Evolutionary conservation across 2,888 invertebrate species (phyloP).

Genomic region (Lycophotia porphyrea): DNA sequence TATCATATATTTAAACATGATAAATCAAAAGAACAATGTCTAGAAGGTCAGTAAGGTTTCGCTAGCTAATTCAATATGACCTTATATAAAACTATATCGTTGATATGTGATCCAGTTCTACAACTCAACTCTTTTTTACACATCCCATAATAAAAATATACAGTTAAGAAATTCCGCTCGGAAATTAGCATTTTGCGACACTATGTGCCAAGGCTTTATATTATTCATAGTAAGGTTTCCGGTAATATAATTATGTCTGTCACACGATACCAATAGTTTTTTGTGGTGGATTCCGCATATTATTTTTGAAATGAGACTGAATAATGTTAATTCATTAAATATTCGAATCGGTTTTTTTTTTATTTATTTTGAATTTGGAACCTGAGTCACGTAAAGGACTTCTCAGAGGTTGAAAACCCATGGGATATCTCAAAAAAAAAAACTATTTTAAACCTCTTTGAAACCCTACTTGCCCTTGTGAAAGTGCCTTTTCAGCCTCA

Average conservation of each 20-base stretch:
- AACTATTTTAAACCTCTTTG: no score
- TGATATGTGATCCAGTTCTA: slow-evolving; percentile 17
- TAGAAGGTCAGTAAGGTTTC: not conserved
- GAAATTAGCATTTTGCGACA: slow-evolving; percentile 41
- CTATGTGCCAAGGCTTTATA: slow-evolving; percentile 42
- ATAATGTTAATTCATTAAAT: slow-evolving; percentile 24
- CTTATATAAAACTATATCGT: not conserved
- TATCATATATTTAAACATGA: not conserved
- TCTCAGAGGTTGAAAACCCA: not conserved
- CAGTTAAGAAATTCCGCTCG: slow-evolving; percentile 19
- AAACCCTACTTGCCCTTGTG: no score
- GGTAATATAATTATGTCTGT: slow-evolving; percentile 47
- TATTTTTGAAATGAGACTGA: not conserved
- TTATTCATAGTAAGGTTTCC: slow-evolving; percentile 41
- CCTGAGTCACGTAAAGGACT: not conserved
- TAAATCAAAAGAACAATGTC: not conserved
- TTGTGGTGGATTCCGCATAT: slow-evolving; percentile 16
- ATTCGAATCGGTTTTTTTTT: slow-evolving; percentile 29
- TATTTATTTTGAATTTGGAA: not conserved
- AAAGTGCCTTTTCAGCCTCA: not conserved
- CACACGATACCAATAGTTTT: slow-evolving; percentile 43
- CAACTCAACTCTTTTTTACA: slow-evolving; percentile 13
- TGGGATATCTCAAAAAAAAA: not conserved
- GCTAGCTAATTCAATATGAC: not conserved
- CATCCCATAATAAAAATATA: slow-evolving; percentile 30